Conservation (phyloP, 2,888 invertebrate genomes). For the Phorcus lineatus region DNA sequence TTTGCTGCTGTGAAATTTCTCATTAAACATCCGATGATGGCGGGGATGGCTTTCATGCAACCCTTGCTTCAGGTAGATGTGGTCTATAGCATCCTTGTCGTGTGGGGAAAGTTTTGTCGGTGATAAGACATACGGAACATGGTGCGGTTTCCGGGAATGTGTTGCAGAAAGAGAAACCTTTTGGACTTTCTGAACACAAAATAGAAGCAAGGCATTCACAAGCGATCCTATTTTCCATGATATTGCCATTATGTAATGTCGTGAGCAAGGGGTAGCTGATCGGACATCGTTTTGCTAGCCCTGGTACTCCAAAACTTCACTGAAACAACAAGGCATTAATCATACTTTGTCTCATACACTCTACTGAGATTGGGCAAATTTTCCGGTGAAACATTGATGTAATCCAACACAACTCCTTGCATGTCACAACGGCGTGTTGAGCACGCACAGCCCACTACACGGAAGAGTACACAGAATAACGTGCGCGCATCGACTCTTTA, state of each 20-base stretch:
- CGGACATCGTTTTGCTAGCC: background rate
- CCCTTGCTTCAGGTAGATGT: background rate
- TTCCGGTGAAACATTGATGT: no score
- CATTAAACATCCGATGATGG: slow-evolving; percentile 5
- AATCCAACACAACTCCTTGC: background rate
- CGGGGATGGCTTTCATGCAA: background rate
- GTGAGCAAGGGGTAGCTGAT: background rate
- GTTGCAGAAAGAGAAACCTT: background rate
- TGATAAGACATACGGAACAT: background rate
- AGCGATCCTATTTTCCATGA: background rate
- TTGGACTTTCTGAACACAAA: background rate
- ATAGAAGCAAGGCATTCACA: background rate
- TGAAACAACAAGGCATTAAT: background rate
- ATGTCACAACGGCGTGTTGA: background rate
- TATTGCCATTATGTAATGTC: slow-evolving; percentile 17
- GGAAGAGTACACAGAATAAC: background rate
- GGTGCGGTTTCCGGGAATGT: background rate
- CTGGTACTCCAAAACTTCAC: background rate
- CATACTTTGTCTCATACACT: background rate
- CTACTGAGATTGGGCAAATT: background rate
- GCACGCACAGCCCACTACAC: background rate
- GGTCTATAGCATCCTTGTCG: background rate
- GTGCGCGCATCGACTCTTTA: background rate
- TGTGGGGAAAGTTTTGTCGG: slow-evolving; percentile 9
- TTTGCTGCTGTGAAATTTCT: slow-evolving; percentile 14